A percentile compares a stretch with the other conserved stretches of the same genome.
Evolutionary conservation across 2,113 vertebrate species (phyloP).

Genomic region (Odontesthes bonariensis): DNA sequence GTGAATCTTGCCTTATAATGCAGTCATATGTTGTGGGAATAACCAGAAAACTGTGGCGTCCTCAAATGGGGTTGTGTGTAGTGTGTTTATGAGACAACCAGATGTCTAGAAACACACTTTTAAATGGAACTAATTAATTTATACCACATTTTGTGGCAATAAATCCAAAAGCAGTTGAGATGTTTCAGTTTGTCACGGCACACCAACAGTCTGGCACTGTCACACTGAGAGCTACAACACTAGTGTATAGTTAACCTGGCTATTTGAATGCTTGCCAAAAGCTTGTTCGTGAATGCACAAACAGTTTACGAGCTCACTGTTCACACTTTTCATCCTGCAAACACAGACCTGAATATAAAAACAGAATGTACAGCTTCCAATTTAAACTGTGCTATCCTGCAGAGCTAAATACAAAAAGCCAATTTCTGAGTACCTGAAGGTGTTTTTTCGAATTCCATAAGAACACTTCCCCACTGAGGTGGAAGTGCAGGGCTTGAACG

Average conservation of each 20-base stretch:
- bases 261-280: slow-evolving; percentile 11
- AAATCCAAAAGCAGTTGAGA: neutral
- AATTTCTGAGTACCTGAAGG: neutral
- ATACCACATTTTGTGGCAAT: neutral
- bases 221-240: too few relatives aligned
- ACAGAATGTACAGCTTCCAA: neutral
- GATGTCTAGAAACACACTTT: too few relatives aligned
- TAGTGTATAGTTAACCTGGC: neutral
- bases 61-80: too few relatives aligned
- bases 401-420: neutral
- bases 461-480: neutral
- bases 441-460: neutral
- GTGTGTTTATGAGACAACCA: too few relatives aligned
- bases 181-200: neutral
- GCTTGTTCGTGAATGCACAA: neutral
- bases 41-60: too few relatives aligned
- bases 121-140: too few relatives aligned
- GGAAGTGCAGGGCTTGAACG: neutral
- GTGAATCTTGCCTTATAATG: too few relatives aligned
- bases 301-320: neutral
- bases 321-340: neutral
- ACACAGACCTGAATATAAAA: neutral
- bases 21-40: too few relatives aligned
- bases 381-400: neutral
- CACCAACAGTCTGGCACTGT: too few relatives aligned